A percentile compares a stretch with the other conserved stretches of the same genome.
Evolutionary conservation across 2,888 invertebrate species (phyloP).

Genomic region (Galerucella calmariensis): DNA sequence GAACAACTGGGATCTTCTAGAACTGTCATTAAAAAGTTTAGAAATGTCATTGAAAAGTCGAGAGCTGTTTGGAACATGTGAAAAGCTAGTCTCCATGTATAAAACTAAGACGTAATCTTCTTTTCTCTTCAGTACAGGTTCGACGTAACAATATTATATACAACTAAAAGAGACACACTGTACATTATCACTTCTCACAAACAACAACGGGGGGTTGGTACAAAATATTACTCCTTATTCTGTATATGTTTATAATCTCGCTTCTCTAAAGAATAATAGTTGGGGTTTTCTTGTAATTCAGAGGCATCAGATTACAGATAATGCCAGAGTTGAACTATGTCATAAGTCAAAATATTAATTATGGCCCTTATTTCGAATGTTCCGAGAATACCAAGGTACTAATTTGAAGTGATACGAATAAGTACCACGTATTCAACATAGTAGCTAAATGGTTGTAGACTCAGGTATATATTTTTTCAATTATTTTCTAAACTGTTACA

Average conservation of each 20-base stretch:
- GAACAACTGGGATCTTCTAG: too few relatives aligned
- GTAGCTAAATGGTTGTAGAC: not conserved
- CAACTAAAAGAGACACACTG: constrained; percentile 15
- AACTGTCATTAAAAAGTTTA: too few relatives aligned
- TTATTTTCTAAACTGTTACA: not conserved
- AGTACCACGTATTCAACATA: not conserved
- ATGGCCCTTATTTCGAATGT: constrained; percentile 33
- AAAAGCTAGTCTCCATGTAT: too few relatives aligned
- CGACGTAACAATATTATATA: too few relatives aligned
- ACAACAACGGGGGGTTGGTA: constrained; percentile 56
- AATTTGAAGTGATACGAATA: constrained; percentile 25
- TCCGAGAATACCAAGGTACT: constrained; percentile 26
- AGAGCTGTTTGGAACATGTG: too few relatives aligned
- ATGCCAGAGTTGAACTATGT: constrained; percentile 38
- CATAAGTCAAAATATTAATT: constrained; percentile 45
- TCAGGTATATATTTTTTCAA: not conserved
- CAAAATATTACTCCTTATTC: constrained; percentile 56
- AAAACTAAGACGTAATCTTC: too few relatives aligned
- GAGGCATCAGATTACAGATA: constrained; percentile 49
- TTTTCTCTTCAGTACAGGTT: too few relatives aligned
- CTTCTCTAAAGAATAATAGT: constrained; percentile 43
- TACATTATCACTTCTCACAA: constrained; percentile 62
- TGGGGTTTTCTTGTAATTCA: constrained; percentile 48
- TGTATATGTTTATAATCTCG: constrained; percentile 38
- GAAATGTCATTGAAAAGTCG: too few relatives aligned